Percentiles rank a stretch among this genome's conserved stretches.
Evolutionary conservation across 2,797 vertebrate species (phyloP).

Genomic region (Scolopax bukidnonensis): DNA sequence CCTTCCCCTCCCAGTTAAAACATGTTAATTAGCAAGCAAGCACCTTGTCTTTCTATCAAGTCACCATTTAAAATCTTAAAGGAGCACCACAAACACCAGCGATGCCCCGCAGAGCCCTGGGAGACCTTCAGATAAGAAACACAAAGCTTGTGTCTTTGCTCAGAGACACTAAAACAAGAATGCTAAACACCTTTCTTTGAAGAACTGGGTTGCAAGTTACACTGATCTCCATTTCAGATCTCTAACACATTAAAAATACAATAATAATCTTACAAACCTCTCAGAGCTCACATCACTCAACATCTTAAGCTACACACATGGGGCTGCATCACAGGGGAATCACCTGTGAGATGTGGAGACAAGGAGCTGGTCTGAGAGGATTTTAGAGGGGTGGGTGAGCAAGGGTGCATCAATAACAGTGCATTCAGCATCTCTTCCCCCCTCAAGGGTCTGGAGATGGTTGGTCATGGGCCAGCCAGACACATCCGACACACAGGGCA

Average conservation of each 20-base stretch:
- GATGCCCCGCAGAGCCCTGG: neutral
- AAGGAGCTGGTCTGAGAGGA: neutral
- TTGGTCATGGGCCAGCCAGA: neutral
- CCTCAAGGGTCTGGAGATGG: neutral
- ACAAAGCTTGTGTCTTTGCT: neutral
- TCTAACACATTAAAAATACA: neutral
- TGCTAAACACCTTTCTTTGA: neutral
- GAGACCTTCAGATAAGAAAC: neutral
- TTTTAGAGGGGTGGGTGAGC: neutral
- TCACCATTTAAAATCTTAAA: neutral
- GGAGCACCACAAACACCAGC: neutral
- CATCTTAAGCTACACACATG: neutral
- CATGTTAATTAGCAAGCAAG: neutral
- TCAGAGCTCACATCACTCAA: neutral
- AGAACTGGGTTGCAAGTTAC: neutral
- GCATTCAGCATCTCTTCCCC: neutral
- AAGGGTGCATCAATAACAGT: neutral
- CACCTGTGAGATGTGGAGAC: rapidly evolving
- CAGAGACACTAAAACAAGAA: neutral
- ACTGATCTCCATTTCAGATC: neutral
- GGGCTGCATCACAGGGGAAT: neutral
- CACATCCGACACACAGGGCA: rapidly evolving
- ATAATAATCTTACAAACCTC: neutral
- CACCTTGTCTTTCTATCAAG: neutral
- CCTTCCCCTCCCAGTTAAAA: neutral